A percentile compares a stretch with the other conserved stretches of the same genome.
phyloP scores from a whole-genome alignment of 1,140 invertebrate species.

The Drosophila burlai region DNA sequence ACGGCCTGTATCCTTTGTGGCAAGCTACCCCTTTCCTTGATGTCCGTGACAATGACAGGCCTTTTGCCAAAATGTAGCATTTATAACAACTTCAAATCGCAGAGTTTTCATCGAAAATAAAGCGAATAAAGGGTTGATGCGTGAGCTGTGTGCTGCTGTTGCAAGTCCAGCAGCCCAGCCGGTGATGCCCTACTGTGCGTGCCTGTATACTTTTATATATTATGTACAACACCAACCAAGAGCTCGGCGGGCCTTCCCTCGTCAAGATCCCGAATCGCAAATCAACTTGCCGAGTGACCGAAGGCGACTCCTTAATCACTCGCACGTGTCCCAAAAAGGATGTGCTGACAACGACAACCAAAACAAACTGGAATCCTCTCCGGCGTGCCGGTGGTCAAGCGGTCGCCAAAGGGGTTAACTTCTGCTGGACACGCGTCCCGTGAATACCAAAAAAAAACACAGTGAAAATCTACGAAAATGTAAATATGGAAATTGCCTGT shows the following conservation, averaged over 20 bases:
- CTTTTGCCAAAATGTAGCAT: slow-evolving; percentile 80
- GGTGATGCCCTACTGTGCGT: slow-evolving; percentile 39
- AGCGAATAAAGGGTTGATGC: slow-evolving; percentile 69
- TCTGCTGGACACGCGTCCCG: slow-evolving; percentile 57
- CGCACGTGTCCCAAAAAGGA: slow-evolving; percentile 52
- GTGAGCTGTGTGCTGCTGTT: slow-evolving; percentile 9
- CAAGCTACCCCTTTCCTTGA: slow-evolving; percentile 68
- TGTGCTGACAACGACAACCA: slow-evolving; percentile 52
- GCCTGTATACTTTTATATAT: not conserved
- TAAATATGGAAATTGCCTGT: slow-evolving; percentile 33
- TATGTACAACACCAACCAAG: slow-evolving; percentile 3
- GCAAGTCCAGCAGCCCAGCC: slow-evolving; percentile 45
- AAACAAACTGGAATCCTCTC: slow-evolving; percentile 34
- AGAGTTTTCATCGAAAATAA: slow-evolving; percentile 73
- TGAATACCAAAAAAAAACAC: slow-evolving; percentile 41
- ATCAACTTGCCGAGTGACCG: slow-evolving; percentile 55
- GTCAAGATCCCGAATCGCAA: slow-evolving; percentile 25
- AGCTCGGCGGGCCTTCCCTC: slow-evolving; percentile 6
- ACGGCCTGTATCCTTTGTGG: slow-evolving; percentile 62
- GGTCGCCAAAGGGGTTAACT: slow-evolving; percentile 61
- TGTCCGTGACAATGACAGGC: slow-evolving; percentile 56
- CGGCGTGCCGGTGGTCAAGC: slow-evolving; percentile 51
- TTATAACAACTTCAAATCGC: slow-evolving; percentile 73
- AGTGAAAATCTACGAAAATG: slow-evolving; percentile 34
- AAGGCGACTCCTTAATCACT: slow-evolving; percentile 61